phyloP scores from a whole-genome alignment of 2,888 invertebrate species.

The Amitus sp. region DNA sequence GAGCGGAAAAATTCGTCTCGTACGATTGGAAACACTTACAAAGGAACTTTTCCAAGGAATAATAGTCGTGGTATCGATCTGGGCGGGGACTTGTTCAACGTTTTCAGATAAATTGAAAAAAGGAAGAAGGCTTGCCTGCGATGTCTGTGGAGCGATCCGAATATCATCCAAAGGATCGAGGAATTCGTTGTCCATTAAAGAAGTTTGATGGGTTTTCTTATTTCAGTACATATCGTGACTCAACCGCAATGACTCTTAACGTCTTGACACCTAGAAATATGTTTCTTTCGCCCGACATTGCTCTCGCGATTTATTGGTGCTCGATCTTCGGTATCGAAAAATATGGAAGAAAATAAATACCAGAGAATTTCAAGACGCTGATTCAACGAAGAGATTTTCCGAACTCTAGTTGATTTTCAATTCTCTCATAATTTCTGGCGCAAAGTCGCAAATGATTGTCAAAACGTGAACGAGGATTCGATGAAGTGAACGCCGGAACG shows the following conservation, averaged over 20 bases:
- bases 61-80: conserved; percentile 22
- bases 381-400: no score
- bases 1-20: conserved; percentile 3
- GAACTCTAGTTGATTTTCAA: no score
- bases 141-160: conserved; percentile 19
- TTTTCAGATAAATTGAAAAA: conserved; percentile 28
- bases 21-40: conserved; percentile 16
- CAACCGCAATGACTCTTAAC: conserved; percentile 18
- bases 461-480: conserved; percentile 15
- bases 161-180: conserved; percentile 24
- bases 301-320: not conserved
- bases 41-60: conserved; percentile 16
- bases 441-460: not conserved
- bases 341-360: not conserved
- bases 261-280: conserved; percentile 4
- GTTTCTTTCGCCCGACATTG: not conserved
- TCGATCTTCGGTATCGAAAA: conserved; percentile 5
- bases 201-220: conserved; percentile 15
- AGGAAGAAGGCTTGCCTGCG: conserved; percentile 2
- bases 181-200: conserved; percentile 29
- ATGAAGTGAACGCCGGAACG: conserved; percentile 4
- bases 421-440: no score
- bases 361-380: no score
- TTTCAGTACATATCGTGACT: conserved; percentile 13
- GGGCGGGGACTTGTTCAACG: conserved; percentile 19